Percentiles rank a stretch among this genome's conserved stretches.
These are phyloP conservation scores for Sphinx pinastri DNA, from an alignment of 2,888 invertebrate species.

Conservation along the genomic window DNA sequence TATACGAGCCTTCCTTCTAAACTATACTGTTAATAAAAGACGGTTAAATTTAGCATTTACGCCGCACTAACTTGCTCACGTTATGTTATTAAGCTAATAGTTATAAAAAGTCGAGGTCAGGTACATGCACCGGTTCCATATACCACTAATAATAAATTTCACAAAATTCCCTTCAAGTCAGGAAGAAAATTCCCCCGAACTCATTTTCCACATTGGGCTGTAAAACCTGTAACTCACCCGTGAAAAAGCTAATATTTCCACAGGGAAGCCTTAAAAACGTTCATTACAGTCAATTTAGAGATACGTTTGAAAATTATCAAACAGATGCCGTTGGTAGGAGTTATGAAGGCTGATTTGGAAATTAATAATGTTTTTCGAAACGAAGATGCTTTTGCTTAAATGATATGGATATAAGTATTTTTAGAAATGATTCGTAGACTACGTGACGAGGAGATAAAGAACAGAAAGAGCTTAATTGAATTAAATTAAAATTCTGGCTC, in stretches of 20 bases:
- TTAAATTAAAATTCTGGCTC: too few species aligned
- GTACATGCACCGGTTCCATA: slow-evolving; percentile 17
- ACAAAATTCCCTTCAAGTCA: slow-evolving; percentile 46
- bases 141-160: slow-evolving; percentile 38
- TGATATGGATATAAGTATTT: too few species aligned
- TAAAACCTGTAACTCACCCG: slow-evolving; percentile 56
- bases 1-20: too few species aligned
- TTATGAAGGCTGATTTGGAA: neutral
- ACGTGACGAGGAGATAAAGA: too few species aligned
- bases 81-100: neutral
- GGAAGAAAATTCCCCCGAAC: slow-evolving; percentile 48
- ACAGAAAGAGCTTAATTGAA: too few species aligned
- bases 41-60: too few species aligned
- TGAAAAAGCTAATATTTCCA: slow-evolving; percentile 62
- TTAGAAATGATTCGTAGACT: too few species aligned
- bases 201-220: slow-evolving; percentile 54
- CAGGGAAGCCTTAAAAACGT: slow-evolving; percentile 55
- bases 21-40: too few species aligned
- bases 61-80: neutral
- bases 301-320: slow-evolving; percentile 40
- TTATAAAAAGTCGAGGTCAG: neutral
- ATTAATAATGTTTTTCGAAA: too few species aligned
- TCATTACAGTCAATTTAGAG: slow-evolving; percentile 59
- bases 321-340: slow-evolving; percentile 32
- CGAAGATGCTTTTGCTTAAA: too few species aligned